Evolutionary conservation across 2,797 vertebrate species (phyloP).

Genomic region (Muraenolepis orangiensis): DNA sequence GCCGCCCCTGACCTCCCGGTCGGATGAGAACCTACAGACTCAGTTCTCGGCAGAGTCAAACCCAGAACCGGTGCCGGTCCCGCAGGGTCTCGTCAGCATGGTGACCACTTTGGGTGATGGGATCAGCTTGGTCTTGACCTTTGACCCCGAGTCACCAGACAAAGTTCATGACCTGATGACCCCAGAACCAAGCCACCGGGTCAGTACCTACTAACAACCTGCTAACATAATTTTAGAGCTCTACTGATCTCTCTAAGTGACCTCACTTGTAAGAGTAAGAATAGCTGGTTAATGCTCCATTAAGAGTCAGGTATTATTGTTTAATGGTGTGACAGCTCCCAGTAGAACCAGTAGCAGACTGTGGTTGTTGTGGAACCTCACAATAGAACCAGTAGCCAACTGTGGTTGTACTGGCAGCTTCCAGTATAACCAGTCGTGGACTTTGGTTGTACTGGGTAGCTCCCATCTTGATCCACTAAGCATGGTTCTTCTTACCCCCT

Average conservation of each 20-base stretch:
- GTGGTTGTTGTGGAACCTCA: neutral
- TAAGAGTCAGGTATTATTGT: too few species aligned
- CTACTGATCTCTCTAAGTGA: neutral
- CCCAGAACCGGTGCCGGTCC: neutral
- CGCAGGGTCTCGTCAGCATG: conserved; percentile 3
- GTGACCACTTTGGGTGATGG: conserved; percentile 54
- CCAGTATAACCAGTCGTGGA: too few species aligned
- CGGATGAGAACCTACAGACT: conserved; percentile 27
- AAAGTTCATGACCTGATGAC: conserved; percentile 40
- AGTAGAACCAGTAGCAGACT: neutral
- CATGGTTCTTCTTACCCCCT: neutral
- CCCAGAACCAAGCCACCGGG: conserved; percentile 45
- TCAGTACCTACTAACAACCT: conserved; percentile 30
- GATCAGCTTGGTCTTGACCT: conserved; percentile 69
- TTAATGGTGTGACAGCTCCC: too few species aligned
- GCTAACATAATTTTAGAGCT: neutral
- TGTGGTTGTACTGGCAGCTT: neutral
- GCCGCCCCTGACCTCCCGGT: neutral
- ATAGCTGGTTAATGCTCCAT: too few species aligned
- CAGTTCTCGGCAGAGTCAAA: neutral
- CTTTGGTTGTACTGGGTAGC: too few species aligned
- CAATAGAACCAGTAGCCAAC: neutral
- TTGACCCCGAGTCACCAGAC: conserved; percentile 53
- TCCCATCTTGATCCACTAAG: neutral
- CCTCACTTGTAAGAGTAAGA: neutral